Evolutionary conservation across 2,797 vertebrate species (phyloP).

Genomic region (Salarias fasciatus): DNA sequence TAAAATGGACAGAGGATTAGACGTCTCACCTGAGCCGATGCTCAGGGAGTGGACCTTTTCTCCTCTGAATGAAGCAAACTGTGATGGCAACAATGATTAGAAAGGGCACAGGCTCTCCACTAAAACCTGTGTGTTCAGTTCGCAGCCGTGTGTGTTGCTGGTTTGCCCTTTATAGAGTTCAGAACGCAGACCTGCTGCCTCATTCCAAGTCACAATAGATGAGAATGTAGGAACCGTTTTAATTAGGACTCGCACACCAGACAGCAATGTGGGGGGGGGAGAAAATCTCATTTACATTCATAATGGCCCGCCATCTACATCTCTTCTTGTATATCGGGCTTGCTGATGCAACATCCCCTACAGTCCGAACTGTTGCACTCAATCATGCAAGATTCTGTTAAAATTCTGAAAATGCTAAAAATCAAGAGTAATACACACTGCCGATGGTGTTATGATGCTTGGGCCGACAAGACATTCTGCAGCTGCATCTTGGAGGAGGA

Average conservation of each 20-base stretch:
- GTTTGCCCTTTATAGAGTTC: conserved; percentile 14
- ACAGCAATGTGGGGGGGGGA: background rate
- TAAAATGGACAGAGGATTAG: conserved; percentile 22
- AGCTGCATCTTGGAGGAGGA: conserved; percentile 41
- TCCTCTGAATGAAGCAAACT: conserved; percentile 14
- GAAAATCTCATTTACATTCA: background rate
- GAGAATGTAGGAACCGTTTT: conserved; percentile 9
- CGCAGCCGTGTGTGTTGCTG: background rate
- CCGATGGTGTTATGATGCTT: conserved; percentile 20
- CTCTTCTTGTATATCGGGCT: background rate
- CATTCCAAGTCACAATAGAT: conserved; percentile 10
- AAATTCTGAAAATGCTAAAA: background rate
- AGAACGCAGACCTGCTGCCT: conserved; percentile 11
- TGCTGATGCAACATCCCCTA: conserved; percentile 5
- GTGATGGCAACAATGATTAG: conserved; percentile 24
- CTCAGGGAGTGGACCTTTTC: conserved; percentile 6
- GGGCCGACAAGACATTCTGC: conserved; percentile 40
- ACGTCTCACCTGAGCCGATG: conserved; percentile 24
- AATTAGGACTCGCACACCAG: conserved; percentile 13
- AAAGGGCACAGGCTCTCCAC: conserved; percentile 29
- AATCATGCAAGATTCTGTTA: background rate
- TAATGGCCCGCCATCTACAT: background rate
- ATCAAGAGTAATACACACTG: too few relatives aligned
- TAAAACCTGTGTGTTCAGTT: conserved; percentile 10
- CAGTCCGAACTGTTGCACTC: background rate